These are phyloP conservation scores for Pogona vitticeps DNA, from an alignment of 2,113 vertebrate genomes.

Conservation along the genomic window DNA sequence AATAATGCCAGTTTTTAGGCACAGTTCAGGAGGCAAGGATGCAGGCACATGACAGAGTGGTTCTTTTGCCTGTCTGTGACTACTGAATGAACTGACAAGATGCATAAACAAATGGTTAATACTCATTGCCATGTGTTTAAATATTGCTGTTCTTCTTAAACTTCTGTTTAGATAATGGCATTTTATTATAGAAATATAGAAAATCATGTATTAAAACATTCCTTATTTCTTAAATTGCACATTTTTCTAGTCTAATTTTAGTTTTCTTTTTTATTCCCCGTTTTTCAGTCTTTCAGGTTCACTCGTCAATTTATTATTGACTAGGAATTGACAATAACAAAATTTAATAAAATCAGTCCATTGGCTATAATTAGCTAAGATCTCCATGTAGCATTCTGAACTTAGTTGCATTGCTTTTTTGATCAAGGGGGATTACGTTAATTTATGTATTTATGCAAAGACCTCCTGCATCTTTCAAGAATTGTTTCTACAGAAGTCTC, in stretches of 20 bases:
- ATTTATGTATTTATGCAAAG: conserved; percentile 17
- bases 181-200: conserved; percentile 52
- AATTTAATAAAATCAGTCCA: conserved; percentile 46
- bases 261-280: conserved; percentile 34
- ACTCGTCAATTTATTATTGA: conserved; percentile 44
- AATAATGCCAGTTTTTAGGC: neutral
- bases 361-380: conserved; percentile 44
- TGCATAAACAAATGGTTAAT: conserved; percentile 17
- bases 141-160: conserved; percentile 35
- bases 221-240: conserved; percentile 68
- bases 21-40: neutral
- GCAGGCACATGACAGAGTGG: neutral
- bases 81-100: neutral
- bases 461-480: conserved; percentile 41
- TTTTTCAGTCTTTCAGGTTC: conserved; percentile 45
- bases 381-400: conserved; percentile 56
- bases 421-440: neutral
- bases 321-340: conserved; percentile 52
- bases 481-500: conserved; percentile 46
- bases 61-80: conserved; percentile 12
- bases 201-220: conserved; percentile 71
- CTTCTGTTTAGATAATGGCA: conserved; percentile 51
- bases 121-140: conserved; percentile 29
- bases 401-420: conserved; percentile 46
- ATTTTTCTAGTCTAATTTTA: conserved; percentile 61